Base-by-base conservation (phyloP, 2,888 invertebrate species). In the Zaprionus lineosus region DNA sequence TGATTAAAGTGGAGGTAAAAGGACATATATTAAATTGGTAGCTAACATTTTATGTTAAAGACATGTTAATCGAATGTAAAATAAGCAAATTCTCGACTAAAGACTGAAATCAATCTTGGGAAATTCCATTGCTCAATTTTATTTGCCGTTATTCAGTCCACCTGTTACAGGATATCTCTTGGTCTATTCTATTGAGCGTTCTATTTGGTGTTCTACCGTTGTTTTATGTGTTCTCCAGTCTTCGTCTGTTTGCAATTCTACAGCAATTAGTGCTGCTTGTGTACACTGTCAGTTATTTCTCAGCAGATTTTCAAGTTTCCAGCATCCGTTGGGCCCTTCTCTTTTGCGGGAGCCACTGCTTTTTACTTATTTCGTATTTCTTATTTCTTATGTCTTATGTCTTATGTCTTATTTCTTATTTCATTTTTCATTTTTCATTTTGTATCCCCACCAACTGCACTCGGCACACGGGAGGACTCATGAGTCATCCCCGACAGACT, bases 251-350 rank as follows among this genome's bases (percentile, higher is more conserved):
- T 59, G 74, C 77, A 65, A 65, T 74, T 70, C 71, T 71, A 67
- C 71, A 63, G 78, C 77, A 77, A 77, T 82, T 77, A 82, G 82
- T 68, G 78, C 62, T 82, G 78, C 59, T 63, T 68, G 68, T 81
- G 53, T 59, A 57, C 67, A 63, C 59, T 63, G 74, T 67, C 77
- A 77, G 61, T 68, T 71, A 58, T 58, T 67, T 67, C 62, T 63
- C 33, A 48, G 67, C 62, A 55, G 59, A 79, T 64, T 75, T 61
- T 75, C 41, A 46, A 46, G 40, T 39, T 36, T 37, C 40, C 62
- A 44, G 44, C 52, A 61, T 44, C 61, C 39, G 39, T 34, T 29
- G 31, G 12, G 14, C 37, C 50, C 60, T 44, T 9, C 24, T 28
- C 26, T 60, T 28, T 18, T 44, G 44, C 36, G 19, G 19, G 15